Base-by-base conservation (phyloP, 2,888 invertebrate species). In the Drosophila anomelani region DNA sequence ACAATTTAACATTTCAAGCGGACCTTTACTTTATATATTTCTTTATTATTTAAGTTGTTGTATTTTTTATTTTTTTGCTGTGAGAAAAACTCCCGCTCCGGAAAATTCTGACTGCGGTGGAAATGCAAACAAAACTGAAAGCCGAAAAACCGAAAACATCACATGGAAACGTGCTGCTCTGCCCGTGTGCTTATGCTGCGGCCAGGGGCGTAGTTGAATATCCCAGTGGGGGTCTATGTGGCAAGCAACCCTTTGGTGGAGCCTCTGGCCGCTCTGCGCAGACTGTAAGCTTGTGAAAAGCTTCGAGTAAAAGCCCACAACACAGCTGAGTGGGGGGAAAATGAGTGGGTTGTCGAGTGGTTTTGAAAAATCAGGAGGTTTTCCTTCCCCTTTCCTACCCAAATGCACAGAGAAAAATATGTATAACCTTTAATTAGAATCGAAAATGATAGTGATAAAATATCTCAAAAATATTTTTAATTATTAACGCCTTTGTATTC, bases 91-190 rank as follows among this genome's bases (percentile, higher is more conserved):
- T 63, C 26, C 43, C 39, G 49, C 32, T 51, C 17, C 36, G 55
- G 47, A 73, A 74, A 56, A 55, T 68, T 38, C 47, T 46, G 38
- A 39, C 64, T 67, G 46, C 66, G 64, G 53, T 29, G 68, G 38
- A 43, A 71, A 63, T 67, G 63, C 82, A 88, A 83, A 86, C 88
- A 86, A 84, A 85, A 88, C 84, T 84, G 79, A 77, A 47, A 41
- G 75, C 67, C 57, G 57, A 66, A 58, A 58, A 66, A 23, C 61
- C 17, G n/a, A 53, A 60, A 44, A 66, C 67, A 70, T 66, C 88
- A 84, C 86, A 84, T 88, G 88, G 79, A 88, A 88, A 83, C 88
- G 80, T 78, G 86, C 88, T 41, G 51, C 53, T 38, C 44, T 55
- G 55, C 32, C 73, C 20, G 67, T 67, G 59, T 58, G 59, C 68